phyloP scores from a whole-genome alignment of 1,140 invertebrate genomes.

The Campoletis sonorensis region DNA sequence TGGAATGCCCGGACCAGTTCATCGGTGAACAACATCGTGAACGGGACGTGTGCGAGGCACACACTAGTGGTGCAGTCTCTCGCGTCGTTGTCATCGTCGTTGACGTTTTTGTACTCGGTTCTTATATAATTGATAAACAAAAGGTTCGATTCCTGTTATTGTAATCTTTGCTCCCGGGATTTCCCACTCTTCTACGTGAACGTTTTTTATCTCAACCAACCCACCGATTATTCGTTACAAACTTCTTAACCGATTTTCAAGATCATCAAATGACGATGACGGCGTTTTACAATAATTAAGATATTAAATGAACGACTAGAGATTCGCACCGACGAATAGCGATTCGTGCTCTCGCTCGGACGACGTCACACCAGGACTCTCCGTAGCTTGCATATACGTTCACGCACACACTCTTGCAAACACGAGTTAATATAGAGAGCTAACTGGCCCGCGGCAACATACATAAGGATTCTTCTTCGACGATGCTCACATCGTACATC shows the following conservation, averaged over 20 bases:
- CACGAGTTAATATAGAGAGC: background rate
- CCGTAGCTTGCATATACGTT: background rate
- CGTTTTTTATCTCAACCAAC: background rate
- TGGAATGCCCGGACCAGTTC: constrained; percentile 34
- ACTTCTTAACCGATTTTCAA: constrained; percentile 12
- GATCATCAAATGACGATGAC: constrained; percentile 31
- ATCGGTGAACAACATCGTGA: constrained; percentile 38
- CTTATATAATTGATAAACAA: background rate
- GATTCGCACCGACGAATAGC: background rate
- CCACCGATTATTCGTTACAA: background rate
- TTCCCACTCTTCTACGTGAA: background rate
- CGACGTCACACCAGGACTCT: background rate
- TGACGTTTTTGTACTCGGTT: constrained; percentile 10
- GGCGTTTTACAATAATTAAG: background rate
- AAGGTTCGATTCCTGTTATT: background rate
- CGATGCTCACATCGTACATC: constrained; percentile 18
- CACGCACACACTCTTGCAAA: background rate
- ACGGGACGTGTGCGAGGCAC: constrained; percentile 34
- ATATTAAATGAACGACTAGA: background rate
- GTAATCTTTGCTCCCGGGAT: constrained; percentile 1
- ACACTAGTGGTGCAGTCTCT: constrained; percentile 33
- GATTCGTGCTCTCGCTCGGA: background rate
- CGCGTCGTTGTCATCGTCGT: constrained; percentile 32
- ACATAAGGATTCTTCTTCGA: constrained; percentile 16
- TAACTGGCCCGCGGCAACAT: constrained; percentile 10